phyloP scores from a whole-genome alignment of 2,797 vertebrate species.

The Caiman crocodilus region DNA sequence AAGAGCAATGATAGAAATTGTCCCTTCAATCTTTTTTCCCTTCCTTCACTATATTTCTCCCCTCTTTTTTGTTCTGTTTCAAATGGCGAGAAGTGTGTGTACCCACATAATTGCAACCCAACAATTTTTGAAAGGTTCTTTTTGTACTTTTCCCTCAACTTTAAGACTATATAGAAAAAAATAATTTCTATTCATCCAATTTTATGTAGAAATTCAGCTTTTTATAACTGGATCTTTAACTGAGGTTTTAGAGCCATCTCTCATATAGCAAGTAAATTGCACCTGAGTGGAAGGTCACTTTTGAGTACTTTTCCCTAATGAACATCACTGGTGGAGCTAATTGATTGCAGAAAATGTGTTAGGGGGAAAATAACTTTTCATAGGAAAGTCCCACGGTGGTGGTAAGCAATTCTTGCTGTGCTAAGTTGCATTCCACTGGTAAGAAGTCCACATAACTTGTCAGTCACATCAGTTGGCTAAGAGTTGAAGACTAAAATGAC shows the following conservation, averaged over 20 bases:
- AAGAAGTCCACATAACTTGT: neutral
- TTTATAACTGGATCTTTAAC: neutral
- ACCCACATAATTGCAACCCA: neutral
- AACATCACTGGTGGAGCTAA: neutral
- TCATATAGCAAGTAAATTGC: neutral
- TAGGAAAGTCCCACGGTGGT: neutral
- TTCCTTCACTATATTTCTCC: neutral
- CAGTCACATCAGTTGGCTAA: neutral
- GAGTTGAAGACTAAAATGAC: neutral
- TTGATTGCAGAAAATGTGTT: neutral
- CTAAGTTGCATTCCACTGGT: neutral
- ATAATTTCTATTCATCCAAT: neutral
- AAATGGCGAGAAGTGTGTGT: neutral
- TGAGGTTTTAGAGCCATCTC: neutral
- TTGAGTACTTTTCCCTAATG: neutral
- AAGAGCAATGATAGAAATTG: neutral
- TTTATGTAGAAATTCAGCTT: neutral
- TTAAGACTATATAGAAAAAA: neutral
- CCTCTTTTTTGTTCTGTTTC: neutral
- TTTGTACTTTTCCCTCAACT: neutral
- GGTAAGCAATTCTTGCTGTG: neutral
- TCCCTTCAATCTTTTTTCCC: neutral
- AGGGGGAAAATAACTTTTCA: neutral
- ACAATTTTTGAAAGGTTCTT: neutral
- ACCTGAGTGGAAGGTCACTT: neutral